These are phyloP conservation scores for Nephrotoma flavescens DNA, from an alignment of 2,888 invertebrate genomes.

Conservation along the genomic window DNA sequence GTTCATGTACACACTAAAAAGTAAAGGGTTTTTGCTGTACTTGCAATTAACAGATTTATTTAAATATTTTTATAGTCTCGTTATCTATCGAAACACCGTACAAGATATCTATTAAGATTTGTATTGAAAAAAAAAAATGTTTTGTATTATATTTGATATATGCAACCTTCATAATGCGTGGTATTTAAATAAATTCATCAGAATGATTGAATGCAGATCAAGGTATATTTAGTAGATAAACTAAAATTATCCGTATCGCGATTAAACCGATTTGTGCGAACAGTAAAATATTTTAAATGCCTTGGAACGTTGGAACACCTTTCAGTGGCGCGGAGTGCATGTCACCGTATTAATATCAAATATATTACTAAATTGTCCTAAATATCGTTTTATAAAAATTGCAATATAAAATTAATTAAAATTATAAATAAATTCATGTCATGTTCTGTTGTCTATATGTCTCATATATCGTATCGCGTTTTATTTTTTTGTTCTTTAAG, in stretches of 20 bases:
- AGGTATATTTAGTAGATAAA: not conserved
- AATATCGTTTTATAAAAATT: not conserved
- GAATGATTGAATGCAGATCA: not conserved
- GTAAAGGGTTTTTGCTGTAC: not conserved
- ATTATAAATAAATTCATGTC: not conserved
- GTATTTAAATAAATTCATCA: not conserved
- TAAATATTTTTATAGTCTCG: not conserved
- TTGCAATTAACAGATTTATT: not conserved
- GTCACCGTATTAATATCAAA: not conserved
- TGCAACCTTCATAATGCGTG: not conserved
- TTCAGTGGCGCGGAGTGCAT: not conserved
- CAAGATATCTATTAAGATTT: not conserved
- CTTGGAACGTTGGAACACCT: not conserved
- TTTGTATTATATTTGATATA: not conserved
- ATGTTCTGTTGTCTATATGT: not conserved
- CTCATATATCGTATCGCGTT: not conserved
- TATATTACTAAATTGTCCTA: not conserved
- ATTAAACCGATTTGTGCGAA: not conserved
- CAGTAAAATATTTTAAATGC: not conserved
- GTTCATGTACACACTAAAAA: not conserved
- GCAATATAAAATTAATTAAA: not conserved
- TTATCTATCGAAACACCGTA: not conserved
- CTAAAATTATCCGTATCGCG: not conserved
- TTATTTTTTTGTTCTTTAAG: not conserved
- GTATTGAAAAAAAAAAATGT: not conserved